A percentile compares a stretch with the other conserved stretches of the same genome.
Conservation (phyloP, 2,888 invertebrate species). For the Acanthopleura granulata region DNA sequence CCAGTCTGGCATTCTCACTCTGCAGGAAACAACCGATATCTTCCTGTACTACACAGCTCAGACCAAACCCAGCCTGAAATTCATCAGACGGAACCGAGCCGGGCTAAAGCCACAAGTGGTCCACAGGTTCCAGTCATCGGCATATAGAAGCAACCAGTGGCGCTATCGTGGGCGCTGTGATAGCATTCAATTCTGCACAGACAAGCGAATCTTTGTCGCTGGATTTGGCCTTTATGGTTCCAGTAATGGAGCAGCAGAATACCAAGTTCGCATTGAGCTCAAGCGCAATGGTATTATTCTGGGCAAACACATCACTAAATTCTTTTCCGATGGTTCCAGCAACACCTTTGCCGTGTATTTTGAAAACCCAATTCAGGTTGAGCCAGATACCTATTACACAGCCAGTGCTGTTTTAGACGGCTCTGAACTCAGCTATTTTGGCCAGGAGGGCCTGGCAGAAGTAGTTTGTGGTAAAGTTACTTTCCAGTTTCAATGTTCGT, state of each 20-base stretch:
- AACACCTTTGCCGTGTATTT: conserved; percentile 94
- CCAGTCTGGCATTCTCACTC: conserved; percentile 90
- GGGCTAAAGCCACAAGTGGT: conserved; percentile 95
- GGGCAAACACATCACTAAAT: conserved; percentile 92
- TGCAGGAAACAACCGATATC: conserved; percentile 94
- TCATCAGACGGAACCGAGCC: conserved; percentile 84
- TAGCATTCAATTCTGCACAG: conserved; percentile 96
- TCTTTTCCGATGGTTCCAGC: conserved; percentile 96
- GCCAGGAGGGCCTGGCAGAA: conserved; percentile 96
- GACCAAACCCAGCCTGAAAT: conserved; percentile 85
- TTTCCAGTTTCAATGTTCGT: conserved; percentile 97
- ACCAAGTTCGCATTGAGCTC: conserved; percentile 93
- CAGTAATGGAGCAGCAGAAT: conserved; percentile 95
- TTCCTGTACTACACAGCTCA: conserved; percentile 95
- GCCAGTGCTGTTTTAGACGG: conserved; percentile 96
- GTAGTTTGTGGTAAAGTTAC: conserved; percentile 89
- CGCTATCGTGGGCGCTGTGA: conserved; percentile 96
- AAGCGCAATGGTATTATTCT: conserved; percentile 88
- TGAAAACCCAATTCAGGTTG: conserved; percentile 84
- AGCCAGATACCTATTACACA: conserved; percentile 94
- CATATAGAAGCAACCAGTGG: conserved; percentile 97
- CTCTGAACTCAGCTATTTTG: conserved; percentile 94
- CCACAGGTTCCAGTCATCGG: conserved; percentile 95
- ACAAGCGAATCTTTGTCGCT: conserved; percentile 94
- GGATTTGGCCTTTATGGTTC: conserved; percentile 97